These are phyloP conservation scores for Mustela erminea DNA, from an alignment of 2,797 vertebrate genomes.

Conservation along the genomic window DNA sequence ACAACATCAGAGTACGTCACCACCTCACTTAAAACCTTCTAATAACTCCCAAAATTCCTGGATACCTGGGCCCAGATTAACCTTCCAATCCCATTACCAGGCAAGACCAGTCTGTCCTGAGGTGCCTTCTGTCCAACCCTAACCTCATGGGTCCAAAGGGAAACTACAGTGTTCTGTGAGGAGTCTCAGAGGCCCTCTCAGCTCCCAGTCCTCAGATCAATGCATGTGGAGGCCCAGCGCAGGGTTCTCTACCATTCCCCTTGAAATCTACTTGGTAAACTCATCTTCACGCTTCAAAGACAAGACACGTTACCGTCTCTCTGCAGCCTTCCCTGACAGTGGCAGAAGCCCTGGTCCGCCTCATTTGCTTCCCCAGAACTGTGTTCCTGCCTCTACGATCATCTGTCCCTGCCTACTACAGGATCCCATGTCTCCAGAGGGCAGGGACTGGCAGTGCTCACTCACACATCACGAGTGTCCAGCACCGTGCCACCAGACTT, in stretches of 20 bases:
- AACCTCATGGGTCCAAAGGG: neutral
- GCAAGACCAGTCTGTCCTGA: neutral
- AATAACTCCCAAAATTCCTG: neutral
- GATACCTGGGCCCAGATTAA: neutral
- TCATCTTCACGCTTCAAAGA: neutral
- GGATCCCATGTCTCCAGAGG: neutral
- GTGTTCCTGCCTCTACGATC: neutral
- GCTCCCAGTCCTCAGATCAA: neutral
- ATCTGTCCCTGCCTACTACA: neutral
- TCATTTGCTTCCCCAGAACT: neutral
- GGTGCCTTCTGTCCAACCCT: neutral
- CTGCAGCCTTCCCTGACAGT: neutral
- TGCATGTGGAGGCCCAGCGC: neutral
- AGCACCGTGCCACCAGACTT: neutral
- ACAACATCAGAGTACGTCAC: neutral
- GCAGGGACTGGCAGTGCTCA: neutral
- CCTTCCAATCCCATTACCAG: neutral
- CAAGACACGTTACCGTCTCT: neutral
- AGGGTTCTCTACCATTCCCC: neutral
- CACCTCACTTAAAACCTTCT: neutral
- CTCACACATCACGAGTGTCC: neutral
- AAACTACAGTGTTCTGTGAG: neutral
- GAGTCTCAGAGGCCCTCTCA: neutral
- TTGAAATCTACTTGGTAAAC: neutral
- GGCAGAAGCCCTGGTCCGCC: neutral